A percentile compares a stretch with the other conserved stretches of the same genome.
These are phyloP conservation scores for Dryobates pubescens DNA, from an alignment of 2,797 vertebrate species.

Conservation along the genomic window DNA sequence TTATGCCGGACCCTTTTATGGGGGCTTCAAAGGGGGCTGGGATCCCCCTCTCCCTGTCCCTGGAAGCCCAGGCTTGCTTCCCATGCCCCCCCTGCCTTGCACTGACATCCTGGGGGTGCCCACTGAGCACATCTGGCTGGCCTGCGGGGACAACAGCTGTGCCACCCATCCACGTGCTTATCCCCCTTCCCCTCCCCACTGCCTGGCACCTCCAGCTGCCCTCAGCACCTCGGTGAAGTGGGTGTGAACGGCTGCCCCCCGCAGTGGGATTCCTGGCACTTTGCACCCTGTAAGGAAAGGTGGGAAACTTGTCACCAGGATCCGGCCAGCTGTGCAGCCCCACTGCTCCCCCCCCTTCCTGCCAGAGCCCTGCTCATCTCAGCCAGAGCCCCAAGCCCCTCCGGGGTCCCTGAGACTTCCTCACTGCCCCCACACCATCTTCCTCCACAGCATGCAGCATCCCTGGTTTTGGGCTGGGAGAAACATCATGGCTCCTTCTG, in stretches of 20 bases:
- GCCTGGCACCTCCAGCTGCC: slow-evolving; percentile 26
- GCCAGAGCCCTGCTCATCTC: not conserved
- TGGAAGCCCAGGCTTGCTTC: slow-evolving; percentile 33
- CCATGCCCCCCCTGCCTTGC: not conserved
- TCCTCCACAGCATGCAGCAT: not conserved
- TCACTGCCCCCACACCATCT: not conserved
- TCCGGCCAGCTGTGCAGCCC: slow-evolving; percentile 38
- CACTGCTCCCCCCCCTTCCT: not conserved
- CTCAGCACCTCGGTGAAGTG: slow-evolving; percentile 35
- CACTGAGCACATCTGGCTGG: slow-evolving; percentile 18
- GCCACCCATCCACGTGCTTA: not conserved
- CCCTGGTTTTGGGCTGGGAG: not conserved
- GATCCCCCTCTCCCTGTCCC: not conserved
- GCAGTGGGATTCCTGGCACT: slow-evolving; percentile 50
- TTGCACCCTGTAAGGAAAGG: slow-evolving; percentile 65
- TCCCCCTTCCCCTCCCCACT: not conserved
- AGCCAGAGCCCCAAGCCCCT: not conserved
- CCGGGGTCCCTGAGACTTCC: not conserved
- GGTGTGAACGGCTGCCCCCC: slow-evolving; percentile 32
- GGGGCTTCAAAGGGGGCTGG: slow-evolving; percentile 64
- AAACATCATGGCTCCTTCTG: not conserved
- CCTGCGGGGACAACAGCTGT: not conserved
- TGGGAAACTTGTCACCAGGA: slow-evolving; percentile 56
- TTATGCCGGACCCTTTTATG: slow-evolving; percentile 47
- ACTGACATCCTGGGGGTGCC: not conserved